These are phyloP conservation scores for Antechinus flavipes DNA, from an alignment of 2,113 vertebrate species.

Conservation along the genomic window DNA sequence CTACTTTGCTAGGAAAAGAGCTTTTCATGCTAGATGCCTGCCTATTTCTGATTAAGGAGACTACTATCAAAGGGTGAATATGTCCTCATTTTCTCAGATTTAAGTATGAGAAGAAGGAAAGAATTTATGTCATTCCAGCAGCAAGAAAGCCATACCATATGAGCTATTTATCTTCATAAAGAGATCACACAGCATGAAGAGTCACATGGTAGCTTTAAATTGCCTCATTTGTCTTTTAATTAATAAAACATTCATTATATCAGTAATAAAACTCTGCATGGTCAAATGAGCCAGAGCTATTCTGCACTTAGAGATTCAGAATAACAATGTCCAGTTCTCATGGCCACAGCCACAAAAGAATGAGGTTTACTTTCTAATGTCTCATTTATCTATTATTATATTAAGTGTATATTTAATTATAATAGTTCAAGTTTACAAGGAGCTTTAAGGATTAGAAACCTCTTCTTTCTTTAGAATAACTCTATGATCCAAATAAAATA, in stretches of 20 bases:
- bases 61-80: background rate
- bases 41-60: background rate
- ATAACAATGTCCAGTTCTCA: background rate
- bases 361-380: background rate
- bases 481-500: background rate
- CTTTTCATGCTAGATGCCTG: background rate
- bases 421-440: background rate
- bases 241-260: conserved; percentile 11
- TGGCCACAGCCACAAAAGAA: background rate
- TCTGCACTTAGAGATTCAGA: background rate
- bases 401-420: background rate
- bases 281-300: background rate
- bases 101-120: background rate
- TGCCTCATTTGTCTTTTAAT: conserved; percentile 12
- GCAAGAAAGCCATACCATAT: background rate
- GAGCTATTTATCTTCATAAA: conserved; percentile 7
- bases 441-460: background rate
- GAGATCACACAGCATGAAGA: conserved; percentile 1
- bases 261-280: conserved; percentile 1
- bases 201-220: conserved; percentile 12
- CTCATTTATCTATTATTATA: background rate
- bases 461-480: background rate
- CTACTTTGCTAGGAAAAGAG: background rate
- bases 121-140: conserved; percentile 16
- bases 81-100: conserved; percentile 2